A percentile compares a stretch with the other conserved stretches of the same genome.
phyloP scores from a whole-genome alignment of 1,140 invertebrate species.

The Drosophila sechellia region DNA sequence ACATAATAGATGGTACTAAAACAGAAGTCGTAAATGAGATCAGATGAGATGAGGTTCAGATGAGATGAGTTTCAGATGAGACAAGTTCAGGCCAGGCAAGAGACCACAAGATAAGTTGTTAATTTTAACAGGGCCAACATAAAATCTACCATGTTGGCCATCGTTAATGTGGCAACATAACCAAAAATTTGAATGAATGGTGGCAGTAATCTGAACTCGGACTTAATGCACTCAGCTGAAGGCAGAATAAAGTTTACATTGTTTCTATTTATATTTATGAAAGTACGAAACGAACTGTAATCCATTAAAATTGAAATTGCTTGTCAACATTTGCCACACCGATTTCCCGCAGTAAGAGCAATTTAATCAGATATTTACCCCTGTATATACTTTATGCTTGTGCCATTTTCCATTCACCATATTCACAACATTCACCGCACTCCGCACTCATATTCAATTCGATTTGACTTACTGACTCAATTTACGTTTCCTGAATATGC shows the following conservation, averaged over 20 bases:
- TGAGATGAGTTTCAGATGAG: constrained; percentile 34
- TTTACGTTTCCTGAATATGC: constrained; percentile 60
- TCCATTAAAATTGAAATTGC: constrained; percentile 12
- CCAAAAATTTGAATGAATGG: constrained; percentile 9
- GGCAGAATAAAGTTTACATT: not conserved
- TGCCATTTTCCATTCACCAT: constrained; percentile 9
- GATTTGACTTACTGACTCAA: constrained; percentile 80
- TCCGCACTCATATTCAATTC: constrained; percentile 33
- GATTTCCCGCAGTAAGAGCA: constrained; percentile 23
- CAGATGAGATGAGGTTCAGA: constrained; percentile 42
- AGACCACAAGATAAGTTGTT: constrained; percentile 12
- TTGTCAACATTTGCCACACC: constrained; percentile 26
- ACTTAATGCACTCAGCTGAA: not conserved
- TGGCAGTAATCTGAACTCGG: not conserved
- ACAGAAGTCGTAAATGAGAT: constrained; percentile 70
- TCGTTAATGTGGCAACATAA: constrained; percentile 12
- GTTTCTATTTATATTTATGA: too few relatives aligned
- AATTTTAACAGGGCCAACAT: constrained; percentile 32
- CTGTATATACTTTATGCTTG: constrained; percentile 5
- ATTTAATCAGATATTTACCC: constrained; percentile 39
- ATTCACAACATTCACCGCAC: not conserved
- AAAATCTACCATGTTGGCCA: constrained; percentile 13
- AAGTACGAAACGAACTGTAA: constrained; percentile 12
- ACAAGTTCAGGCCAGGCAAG: constrained; percentile 5
- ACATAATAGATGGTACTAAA: constrained; percentile 67